Evolutionary conservation across 1,140 invertebrate genomes (phyloP).

Genomic region (Steinernema feltiae): DNA sequence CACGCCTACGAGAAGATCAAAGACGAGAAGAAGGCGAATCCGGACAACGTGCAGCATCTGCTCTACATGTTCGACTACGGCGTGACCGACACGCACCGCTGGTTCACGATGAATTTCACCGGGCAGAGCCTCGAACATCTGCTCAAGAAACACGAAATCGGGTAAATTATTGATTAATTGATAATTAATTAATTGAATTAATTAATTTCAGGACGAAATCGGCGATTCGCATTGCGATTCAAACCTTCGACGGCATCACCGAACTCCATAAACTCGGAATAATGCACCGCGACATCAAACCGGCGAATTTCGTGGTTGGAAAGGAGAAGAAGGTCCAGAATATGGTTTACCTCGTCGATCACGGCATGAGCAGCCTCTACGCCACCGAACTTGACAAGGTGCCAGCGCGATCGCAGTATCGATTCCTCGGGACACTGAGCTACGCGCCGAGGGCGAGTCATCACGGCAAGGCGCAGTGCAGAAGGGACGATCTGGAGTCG

Average conservation of each 20-base stretch:
- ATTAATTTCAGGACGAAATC: conserved; percentile 19
- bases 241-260: conserved; percentile 21
- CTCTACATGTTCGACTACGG: neutral
- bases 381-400: conserved; percentile 21
- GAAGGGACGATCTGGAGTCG: conserved; percentile 31
- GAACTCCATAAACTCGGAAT: conserved; percentile 21
- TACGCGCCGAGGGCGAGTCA: conserved; percentile 24
- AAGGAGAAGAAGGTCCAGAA: neutral
- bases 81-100: neutral
- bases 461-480: conserved; percentile 16
- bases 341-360: conserved; percentile 24
- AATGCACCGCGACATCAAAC: conserved; percentile 30
- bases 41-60: neutral
- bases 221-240: conserved; percentile 10
- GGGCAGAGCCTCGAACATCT: neutral
- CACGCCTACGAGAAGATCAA: conserved; percentile 7
- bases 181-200: neutral
- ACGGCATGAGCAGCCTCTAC: conserved; percentile 26
- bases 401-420: conserved; percentile 18
- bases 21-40: neutral
- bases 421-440: conserved; percentile 24
- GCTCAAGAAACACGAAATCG: conserved; percentile 7
- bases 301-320: conserved; percentile 30
- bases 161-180: conserved; percentile 11
- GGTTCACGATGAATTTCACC: conserved; percentile 21